Percentiles rank a stretch among this genome's conserved stretches.
phyloP scores from a whole-genome alignment of 2,113 vertebrate species.

The Cyrtonyx montezumae region DNA sequence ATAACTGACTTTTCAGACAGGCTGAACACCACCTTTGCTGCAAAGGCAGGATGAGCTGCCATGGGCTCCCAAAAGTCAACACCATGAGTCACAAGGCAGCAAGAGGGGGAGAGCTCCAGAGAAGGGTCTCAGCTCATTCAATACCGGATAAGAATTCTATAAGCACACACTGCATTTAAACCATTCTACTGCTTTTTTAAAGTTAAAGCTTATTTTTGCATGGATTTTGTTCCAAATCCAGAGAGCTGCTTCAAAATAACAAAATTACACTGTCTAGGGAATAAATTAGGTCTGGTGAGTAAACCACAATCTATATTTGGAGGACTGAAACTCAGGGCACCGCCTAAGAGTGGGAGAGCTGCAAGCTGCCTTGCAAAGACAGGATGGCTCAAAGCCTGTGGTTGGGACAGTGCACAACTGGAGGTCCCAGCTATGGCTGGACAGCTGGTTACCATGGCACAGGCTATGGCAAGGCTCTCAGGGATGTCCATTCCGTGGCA shows the following conservation, averaged over 20 bases:
- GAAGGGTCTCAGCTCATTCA: background rate
- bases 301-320: slow-evolving; percentile 19
- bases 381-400: background rate
- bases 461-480: background rate
- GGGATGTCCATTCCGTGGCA: background rate
- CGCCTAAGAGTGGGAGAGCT: background rate
- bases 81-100: background rate
- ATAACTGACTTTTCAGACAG: background rate
- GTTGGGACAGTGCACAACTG: background rate
- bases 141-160: background rate
- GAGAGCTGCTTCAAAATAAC: background rate
- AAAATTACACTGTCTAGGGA: slow-evolving; percentile 28
- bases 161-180: slow-evolving; percentile 16
- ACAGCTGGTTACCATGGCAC: background rate
- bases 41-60: background rate
- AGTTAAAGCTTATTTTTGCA: background rate
- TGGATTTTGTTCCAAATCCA: slow-evolving; percentile 27
- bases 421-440: background rate
- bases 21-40: background rate
- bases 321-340: background rate
- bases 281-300: slow-evolving; percentile 17
- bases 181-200: background rate
- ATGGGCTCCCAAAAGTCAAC: background rate
- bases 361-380: background rate
- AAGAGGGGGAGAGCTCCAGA: background rate